phyloP scores from a whole-genome alignment of 2,888 invertebrate species.

The Aphidoletes aphidimyza region DNA sequence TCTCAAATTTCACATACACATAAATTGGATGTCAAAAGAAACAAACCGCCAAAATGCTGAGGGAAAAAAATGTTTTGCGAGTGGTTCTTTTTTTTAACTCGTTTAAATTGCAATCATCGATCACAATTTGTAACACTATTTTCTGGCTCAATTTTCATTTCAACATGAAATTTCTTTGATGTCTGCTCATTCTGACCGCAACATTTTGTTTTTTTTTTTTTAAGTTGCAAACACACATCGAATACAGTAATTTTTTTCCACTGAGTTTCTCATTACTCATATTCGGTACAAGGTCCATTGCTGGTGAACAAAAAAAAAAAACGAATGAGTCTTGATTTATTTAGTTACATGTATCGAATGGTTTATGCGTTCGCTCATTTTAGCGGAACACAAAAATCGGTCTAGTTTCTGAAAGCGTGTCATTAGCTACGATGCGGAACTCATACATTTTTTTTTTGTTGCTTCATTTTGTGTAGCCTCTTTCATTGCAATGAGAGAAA shows the following conservation, averaged over 20 bases:
- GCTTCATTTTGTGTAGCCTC: not conserved
- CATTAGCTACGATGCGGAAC: conserved; percentile 25
- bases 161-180: not conserved
- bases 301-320: too few relatives aligned
- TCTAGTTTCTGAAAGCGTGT: conserved; percentile 9
- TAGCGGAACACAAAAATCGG: not conserved
- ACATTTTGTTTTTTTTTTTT: too few relatives aligned
- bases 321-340: not conserved
- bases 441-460: not conserved
- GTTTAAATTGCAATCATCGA: not conserved
- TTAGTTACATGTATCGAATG: not conserved
- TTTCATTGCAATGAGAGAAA: not conserved
- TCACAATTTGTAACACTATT: conserved; percentile 24
- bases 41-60: not conserved
- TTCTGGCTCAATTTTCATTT: not conserved
- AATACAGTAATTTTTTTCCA: not conserved
- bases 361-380: not conserved
- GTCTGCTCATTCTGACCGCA: not conserved
- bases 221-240: not conserved
- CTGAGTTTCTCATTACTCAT: conserved; percentile 9
- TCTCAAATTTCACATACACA: not conserved
- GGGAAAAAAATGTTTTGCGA: too few relatives aligned
- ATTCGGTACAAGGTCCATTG: not conserved
- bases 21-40: not conserved
- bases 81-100: not conserved